Percentiles rank a stretch among this genome's conserved stretches.
phyloP scores from a whole-genome alignment of 2,888 invertebrate genomes.

The Aphidoletes aphidimyza region DNA sequence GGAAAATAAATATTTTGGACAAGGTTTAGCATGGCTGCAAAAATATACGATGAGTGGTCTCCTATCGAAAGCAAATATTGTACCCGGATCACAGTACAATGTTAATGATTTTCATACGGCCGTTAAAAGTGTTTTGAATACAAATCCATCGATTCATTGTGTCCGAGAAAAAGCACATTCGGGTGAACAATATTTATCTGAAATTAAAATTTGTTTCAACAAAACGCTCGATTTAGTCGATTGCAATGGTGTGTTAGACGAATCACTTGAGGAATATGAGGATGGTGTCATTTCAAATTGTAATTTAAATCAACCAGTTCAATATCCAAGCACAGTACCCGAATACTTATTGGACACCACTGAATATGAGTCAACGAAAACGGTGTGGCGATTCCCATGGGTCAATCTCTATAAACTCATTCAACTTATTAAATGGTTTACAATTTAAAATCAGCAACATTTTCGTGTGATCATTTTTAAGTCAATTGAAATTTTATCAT shows the following conservation, averaged over 20 bases:
- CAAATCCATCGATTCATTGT: constrained; percentile 74
- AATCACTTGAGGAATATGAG: constrained; percentile 61
- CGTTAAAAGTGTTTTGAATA: constrained; percentile 69
- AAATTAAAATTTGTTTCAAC: constrained; percentile 80
- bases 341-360: constrained; percentile 57
- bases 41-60: constrained; percentile 73
- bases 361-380: constrained; percentile 56
- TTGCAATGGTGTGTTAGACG: constrained; percentile 71
- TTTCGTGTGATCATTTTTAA: not conserved
- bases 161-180: constrained; percentile 69
- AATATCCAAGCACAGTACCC: constrained; percentile 70
- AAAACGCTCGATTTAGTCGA: constrained; percentile 73
- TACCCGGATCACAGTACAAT: constrained; percentile 67
- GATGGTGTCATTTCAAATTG: constrained; percentile 72
- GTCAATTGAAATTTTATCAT: too few species aligned
- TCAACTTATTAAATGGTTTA: constrained; percentile 73
- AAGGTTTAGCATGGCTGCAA: constrained; percentile 72
- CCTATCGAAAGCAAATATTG: constrained; percentile 69
- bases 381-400: constrained; percentile 65
- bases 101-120: constrained; percentile 56
- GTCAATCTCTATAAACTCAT: constrained; percentile 70
- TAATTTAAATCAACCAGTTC: constrained; percentile 68
- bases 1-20: constrained; percentile 76
- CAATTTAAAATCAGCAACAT: constrained; percentile 66
- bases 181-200: constrained; percentile 72